A percentile compares a stretch with the other conserved stretches of the same genome.
phyloP scores from a whole-genome alignment of 2,113 vertebrate species.

The Sinocyclocheilus anshuiensis region DNA sequence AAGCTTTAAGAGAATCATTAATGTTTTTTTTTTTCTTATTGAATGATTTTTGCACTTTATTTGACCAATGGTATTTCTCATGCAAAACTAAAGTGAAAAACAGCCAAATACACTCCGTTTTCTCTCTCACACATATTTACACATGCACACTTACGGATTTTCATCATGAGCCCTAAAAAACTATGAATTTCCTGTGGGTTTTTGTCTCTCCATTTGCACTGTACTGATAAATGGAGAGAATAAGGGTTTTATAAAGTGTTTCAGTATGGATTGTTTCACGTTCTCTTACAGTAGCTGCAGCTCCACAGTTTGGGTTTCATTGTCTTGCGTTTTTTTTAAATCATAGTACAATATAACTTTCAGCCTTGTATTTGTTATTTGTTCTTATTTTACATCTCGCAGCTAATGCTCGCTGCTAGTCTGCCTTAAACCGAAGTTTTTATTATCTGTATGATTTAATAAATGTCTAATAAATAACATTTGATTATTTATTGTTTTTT shows the following conservation, averaged over 20 bases:
- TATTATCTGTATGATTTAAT: slow-evolving; percentile 75
- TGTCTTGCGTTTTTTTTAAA: slow-evolving; percentile 58
- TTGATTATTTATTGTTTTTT: slow-evolving; percentile 1
- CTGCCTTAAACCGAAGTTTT: slow-evolving; percentile 77
- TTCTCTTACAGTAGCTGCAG: not conserved
- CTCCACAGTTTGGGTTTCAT: slow-evolving; percentile 50
- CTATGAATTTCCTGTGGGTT: not conserved
- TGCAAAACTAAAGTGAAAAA: not conserved
- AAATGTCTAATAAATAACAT: slow-evolving; percentile 64
- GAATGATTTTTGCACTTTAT: slow-evolving; percentile 30
- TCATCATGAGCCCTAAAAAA: slow-evolving; percentile 6
- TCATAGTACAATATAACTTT: slow-evolving; percentile 64
- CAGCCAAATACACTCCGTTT: slow-evolving; percentile 17
- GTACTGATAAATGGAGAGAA: slow-evolving; percentile 3
- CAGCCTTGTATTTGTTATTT: slow-evolving; percentile 59
- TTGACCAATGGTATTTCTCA: slow-evolving; percentile 19
- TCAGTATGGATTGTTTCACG: slow-evolving; percentile 18
- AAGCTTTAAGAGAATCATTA: not conserved
- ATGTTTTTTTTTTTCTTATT: not conserved
- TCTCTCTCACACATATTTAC: not conserved
- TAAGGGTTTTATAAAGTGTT: slow-evolving; percentile 34
- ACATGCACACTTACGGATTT: slow-evolving; percentile 28
- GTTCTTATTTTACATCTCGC: slow-evolving; percentile 64
- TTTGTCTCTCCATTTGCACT: slow-evolving; percentile 1
- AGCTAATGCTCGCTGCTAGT: slow-evolving; percentile 70